Evolutionary conservation across 2,888 invertebrate genomes (phyloP).

Genomic region (Meandrusa payeni): DNA sequence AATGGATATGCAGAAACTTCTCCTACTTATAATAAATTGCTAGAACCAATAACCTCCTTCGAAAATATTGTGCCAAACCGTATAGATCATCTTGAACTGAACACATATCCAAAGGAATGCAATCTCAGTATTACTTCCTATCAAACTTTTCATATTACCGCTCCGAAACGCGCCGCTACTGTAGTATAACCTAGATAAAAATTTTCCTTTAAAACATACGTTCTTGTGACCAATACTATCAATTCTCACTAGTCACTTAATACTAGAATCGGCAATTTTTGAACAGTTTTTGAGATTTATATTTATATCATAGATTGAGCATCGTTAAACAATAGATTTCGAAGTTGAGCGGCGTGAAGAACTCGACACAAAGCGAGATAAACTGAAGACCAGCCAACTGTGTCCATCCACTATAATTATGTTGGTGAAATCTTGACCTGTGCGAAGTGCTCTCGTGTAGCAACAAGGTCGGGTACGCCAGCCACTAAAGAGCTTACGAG

Average conservation of each 20-base stretch:
- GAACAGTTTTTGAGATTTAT: too few relatives aligned
- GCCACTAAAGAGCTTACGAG: too few relatives aligned
- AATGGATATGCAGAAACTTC: background rate
- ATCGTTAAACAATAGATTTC: too few relatives aligned
- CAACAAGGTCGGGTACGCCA: too few relatives aligned
- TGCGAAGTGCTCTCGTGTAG: too few relatives aligned
- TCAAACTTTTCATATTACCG: conserved; percentile 63
- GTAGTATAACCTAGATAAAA: conserved; percentile 59
- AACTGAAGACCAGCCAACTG: too few relatives aligned
- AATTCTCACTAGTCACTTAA: conserved; percentile 10
- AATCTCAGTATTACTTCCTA: conserved; percentile 42
- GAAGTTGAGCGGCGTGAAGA: too few relatives aligned
- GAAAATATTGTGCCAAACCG: conserved; percentile 13
- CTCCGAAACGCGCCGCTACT: conserved; percentile 39
- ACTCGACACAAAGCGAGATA: too few relatives aligned
- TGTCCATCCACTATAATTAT: too few relatives aligned
- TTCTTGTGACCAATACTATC: conserved; percentile 19
- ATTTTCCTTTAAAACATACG: conserved; percentile 30
- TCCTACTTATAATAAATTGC: conserved; percentile 13
- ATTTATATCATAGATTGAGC: too few relatives aligned
- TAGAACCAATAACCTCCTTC: conserved; percentile 17
- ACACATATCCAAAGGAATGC: conserved; percentile 33
- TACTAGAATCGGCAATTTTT: too few relatives aligned
- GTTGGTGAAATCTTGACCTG: too few relatives aligned
- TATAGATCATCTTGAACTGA: conserved; percentile 24